Evolutionary conservation across 2,888 invertebrate genomes (phyloP), one percentile per base, ranked within the genome.

Genomic region (Drosophila neonasuta): DNA sequence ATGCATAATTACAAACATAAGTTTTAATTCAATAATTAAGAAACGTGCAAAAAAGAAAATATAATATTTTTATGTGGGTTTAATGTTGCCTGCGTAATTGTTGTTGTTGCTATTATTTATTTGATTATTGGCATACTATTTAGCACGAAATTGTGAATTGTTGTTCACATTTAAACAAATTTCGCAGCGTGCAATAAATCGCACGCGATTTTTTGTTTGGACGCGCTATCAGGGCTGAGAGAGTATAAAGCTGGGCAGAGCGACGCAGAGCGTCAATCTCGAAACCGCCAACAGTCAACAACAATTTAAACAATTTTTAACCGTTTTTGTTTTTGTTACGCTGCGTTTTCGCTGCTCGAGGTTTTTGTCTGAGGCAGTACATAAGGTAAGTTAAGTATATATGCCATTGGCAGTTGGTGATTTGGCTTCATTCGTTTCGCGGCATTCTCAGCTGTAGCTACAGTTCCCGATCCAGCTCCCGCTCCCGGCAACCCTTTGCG

Each of bases 391-490:
- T 71, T 68, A 86, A 70, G 85, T 84, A 84, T 80, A 80, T 80
- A 86, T 86, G 84, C 83, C 76, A 87, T 76, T 83, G 83, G 79
- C 77, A 76, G 84, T 70, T 66, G 71, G 71, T 81, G 81, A 71
- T 83, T 86, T 73, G 70, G 86, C 84, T 84, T 87, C 86, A 84
- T 84, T 84, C 86, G 79, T 68, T 72, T 61, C 84, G 86, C 87
- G 87, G 74, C 86, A 79, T 87, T 87, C 83, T 84, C 77, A 80
- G 78, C 77, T 80, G 77, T 48, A 64, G 77, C 60, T 50, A 48
- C 78, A 63, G 59, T 52, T 42, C 41, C 63, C 55, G 11, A 49
- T 50, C 48, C 57, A 45, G 58, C 63, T 58, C 13, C 15, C 15
- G 15, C 15, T 15, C 15, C 71, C 66, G 60, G 39, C 39, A 34